These are phyloP conservation scores for Micrasema minimum DNA, from an alignment of 1,140 invertebrate genomes.

Conservation along the genomic window DNA sequence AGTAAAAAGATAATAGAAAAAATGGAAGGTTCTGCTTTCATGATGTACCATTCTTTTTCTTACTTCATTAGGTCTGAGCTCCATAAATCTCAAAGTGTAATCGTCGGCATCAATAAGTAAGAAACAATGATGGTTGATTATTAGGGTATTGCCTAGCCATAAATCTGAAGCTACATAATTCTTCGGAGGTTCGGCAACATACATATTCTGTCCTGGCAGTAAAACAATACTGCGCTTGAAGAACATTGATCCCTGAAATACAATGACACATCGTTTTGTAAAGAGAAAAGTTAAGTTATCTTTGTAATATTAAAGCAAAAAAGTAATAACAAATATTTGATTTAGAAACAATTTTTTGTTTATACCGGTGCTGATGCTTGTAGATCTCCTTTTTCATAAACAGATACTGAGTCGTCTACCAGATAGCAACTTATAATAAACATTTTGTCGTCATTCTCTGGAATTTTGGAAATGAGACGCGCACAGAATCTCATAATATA, in stretches of 20 bases:
- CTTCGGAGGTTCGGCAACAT: conserved; percentile 73
- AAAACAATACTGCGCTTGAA: conserved; percentile 75
- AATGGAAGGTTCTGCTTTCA: not conserved
- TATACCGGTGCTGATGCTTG: conserved; percentile 75
- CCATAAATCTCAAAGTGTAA: conserved; percentile 89
- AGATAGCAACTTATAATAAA: conserved; percentile 88
- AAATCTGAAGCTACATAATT: conserved; percentile 82
- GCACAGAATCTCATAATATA: conserved; percentile 84
- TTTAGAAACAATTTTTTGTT: not conserved
- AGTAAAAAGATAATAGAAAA: not conserved
- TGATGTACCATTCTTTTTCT: no score
- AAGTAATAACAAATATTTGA: no score
- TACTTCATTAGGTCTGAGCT: conserved; percentile 79
- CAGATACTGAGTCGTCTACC: conserved; percentile 83
- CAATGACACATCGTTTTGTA: not conserved
- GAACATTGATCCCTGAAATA: conserved; percentile 72
- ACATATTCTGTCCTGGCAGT: conserved; percentile 79
- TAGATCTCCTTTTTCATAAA: conserved; percentile 79
- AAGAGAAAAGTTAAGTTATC: no score
- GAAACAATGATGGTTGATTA: conserved; percentile 82
- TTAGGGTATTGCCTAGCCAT: conserved; percentile 81
- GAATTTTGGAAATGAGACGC: conserved; percentile 76
- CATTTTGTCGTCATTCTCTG: conserved; percentile 73
- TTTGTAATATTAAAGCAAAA: no score
- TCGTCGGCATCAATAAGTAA: conserved; percentile 83